Conservation (phyloP, 2,888 invertebrate species). For the Tenthredo mesomela region DNA sequence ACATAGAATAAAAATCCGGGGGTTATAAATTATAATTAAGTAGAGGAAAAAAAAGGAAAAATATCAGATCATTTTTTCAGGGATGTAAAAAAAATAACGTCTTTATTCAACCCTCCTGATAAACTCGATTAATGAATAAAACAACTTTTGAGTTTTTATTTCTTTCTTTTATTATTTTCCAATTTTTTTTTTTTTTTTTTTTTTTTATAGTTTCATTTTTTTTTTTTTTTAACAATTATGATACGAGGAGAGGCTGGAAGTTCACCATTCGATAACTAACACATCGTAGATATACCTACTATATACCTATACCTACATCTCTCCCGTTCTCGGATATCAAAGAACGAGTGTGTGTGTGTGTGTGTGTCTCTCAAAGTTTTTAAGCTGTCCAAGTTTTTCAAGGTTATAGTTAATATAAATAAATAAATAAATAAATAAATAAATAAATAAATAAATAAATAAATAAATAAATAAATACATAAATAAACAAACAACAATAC, state of each 20-base stretch:
- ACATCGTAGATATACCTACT: background rate
- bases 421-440: no score
- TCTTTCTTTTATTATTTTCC: background rate
- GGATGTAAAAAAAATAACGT: background rate
- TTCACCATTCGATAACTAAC: slow-evolving; percentile 5
- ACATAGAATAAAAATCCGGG: background rate
- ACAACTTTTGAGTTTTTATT: background rate
- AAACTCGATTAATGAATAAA: background rate
- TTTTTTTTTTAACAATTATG: background rate
- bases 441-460: no score
- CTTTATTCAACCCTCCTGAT: background rate
- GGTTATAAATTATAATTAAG: no score
- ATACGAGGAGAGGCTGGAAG: background rate
- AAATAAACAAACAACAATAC: background rate
- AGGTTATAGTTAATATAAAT: slow-evolving; percentile 3
- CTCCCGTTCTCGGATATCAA: background rate
- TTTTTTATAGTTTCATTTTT: background rate
- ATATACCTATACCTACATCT: no score
- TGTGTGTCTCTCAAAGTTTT: no score
- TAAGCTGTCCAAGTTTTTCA: background rate
- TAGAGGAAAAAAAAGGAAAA: background rate
- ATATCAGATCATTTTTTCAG: background rate
- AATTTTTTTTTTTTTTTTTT: background rate
- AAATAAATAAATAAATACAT: no score
- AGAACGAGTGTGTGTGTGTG: background rate